A percentile compares a stretch with the other conserved stretches of the same genome.
Conservation (phyloP, 2,888 invertebrate species). For the Syrista parreyssii region DNA sequence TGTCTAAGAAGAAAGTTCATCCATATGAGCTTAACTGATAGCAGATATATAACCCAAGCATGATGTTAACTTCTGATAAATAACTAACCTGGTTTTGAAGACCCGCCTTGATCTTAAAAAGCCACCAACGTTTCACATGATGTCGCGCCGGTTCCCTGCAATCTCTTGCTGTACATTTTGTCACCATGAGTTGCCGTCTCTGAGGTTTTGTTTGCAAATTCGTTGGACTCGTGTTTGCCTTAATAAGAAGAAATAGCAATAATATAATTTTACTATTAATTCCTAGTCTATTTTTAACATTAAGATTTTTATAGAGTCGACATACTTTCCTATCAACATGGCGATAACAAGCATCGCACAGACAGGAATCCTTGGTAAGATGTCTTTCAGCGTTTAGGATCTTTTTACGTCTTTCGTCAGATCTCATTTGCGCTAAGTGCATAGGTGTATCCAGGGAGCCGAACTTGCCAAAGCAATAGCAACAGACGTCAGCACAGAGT, state of each 20-base stretch:
- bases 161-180: slow-evolving; percentile 59
- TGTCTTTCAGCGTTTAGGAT: slow-evolving; percentile 84
- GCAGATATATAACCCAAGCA: neutral
- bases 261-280: neutral
- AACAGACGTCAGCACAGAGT: slow-evolving; percentile 86
- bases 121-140: slow-evolving; percentile 64
- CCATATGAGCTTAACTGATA: neutral
- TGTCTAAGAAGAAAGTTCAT: slow-evolving; percentile 13
- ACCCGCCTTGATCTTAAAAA: slow-evolving; percentile 60
- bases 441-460: slow-evolving; percentile 88
- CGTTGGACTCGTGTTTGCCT: slow-evolving; percentile 63
- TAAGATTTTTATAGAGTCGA: neutral
- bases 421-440: slow-evolving; percentile 88
- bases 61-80: neutral
- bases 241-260: slow-evolving; percentile 7
- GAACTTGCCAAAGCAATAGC: slow-evolving; percentile 89
- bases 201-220: slow-evolving; percentile 59
- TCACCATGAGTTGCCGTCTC: slow-evolving; percentile 56
- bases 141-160: slow-evolving; percentile 62
- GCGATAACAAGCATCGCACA: slow-evolving; percentile 89
- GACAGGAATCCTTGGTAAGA: slow-evolving; percentile 83
- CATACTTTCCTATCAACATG: slow-evolving; percentile 83
- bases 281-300: neutral
- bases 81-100: slow-evolving; percentile 54
- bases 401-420: slow-evolving; percentile 82